phyloP scores from a whole-genome alignment of 1,140 invertebrate species.

The Olivierus martensii region DNA sequence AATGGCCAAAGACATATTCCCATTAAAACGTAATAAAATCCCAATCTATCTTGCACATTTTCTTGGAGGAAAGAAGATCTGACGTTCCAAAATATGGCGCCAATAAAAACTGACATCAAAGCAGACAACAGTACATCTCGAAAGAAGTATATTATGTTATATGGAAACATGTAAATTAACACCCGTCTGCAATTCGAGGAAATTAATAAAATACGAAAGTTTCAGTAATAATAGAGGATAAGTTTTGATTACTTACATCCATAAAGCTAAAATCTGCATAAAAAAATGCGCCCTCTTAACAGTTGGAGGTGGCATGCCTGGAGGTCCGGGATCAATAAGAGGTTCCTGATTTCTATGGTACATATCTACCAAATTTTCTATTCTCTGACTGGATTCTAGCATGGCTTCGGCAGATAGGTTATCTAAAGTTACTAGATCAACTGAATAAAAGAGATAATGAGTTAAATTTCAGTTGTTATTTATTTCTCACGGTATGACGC shows the following conservation, averaged over 20 bases:
- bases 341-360: conserved; percentile 41
- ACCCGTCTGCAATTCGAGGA: conserved; percentile 36
- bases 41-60: conserved; percentile 41
- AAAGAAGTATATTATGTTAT: conserved; percentile 59
- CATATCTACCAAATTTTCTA: conserved; percentile 71
- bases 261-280: conserved; percentile 49
- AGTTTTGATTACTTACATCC: conserved; percentile 44
- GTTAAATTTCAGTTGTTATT: background rate
- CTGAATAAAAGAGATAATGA: background rate
- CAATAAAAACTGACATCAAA: conserved; percentile 60
- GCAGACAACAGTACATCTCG: conserved; percentile 58
- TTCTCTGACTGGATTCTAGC: conserved; percentile 79
- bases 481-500: background rate
- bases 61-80: conserved; percentile 35
- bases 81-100: conserved; percentile 76
- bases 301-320: conserved; percentile 50
- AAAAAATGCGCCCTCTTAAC: conserved; percentile 42
- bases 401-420: conserved; percentile 82
- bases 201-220: too few species aligned
- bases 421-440: conserved; percentile 82
- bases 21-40: conserved; percentile 65
- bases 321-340: conserved; percentile 57
- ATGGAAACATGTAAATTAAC: conserved; percentile 64
- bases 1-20: conserved; percentile 59
- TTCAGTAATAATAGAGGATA: too few species aligned